phyloP scores from a whole-genome alignment of 64 coral and sea anemone genomes.

The Montipora capricornis region DNA sequence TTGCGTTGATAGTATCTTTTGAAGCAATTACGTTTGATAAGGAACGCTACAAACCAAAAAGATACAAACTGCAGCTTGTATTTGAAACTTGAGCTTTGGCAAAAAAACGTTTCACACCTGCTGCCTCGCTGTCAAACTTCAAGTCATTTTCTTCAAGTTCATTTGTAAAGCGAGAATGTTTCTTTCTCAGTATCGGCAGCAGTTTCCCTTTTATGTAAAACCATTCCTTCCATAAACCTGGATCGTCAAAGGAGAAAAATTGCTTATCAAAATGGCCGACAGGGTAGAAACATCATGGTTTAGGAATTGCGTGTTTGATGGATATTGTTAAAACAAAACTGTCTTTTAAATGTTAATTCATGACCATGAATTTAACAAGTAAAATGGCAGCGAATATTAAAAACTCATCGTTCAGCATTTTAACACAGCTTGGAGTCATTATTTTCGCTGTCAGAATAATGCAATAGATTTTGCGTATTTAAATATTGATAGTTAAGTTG shows the following conservation, averaged over 20 bases:
- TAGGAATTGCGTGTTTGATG: not conserved
- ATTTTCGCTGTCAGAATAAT: conserved; percentile 12
- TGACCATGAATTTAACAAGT: conserved; percentile 22
- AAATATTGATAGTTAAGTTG: conserved; percentile 48
- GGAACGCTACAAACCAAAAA: not conserved
- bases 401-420: conserved; percentile 44
- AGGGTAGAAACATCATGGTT: not conserved
- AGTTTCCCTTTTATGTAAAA: not conserved
- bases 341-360: conserved; percentile 23
- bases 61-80: not conserved
- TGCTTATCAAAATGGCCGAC: not conserved
- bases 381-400: conserved; percentile 54
- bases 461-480: not conserved
- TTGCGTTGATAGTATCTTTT: conserved; percentile 40
- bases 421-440: conserved; percentile 43
- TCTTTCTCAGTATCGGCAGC: not conserved
- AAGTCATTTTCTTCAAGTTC: conserved; percentile 33
- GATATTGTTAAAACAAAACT: not conserved
- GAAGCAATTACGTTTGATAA: conserved; percentile 31
- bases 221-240: not conserved
- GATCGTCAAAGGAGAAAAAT: not conserved
- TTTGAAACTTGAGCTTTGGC: conserved; percentile 27
- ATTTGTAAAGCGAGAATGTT: conserved; percentile 36
- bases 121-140: conserved; percentile 33
- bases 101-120: conserved; percentile 16